Evolutionary conservation across 2,888 invertebrate species (phyloP), one percentile per base, ranked within the genome.

Genomic region (Dromius quadrimaculatus): DNA sequence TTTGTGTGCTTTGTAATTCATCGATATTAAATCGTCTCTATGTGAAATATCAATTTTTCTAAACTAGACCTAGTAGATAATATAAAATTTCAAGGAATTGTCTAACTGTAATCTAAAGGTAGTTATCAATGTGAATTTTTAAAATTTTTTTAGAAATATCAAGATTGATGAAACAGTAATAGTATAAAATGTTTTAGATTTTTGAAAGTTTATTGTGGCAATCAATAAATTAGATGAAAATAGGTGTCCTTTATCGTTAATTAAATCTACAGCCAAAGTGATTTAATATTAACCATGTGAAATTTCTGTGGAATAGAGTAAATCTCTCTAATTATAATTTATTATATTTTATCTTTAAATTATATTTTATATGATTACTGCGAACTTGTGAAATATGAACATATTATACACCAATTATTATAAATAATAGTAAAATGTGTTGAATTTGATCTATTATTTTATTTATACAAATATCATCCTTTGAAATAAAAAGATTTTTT

Each of bases 41-140:
- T 43, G 43, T 63, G 43, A 45, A 45, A 54, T 66, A 66, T 66
- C 64, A 64, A 64, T 36, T 64, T 64, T 61, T 61, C 34, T 61
- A 61, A 34, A 38, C 15, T 61, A 61, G 34, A 47, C 15, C 1
- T 61, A 65, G 50, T 66, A 66, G 41, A 22, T 36, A 57, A 54
- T 54, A 34, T 19, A 66, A 66, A 36, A 54, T 57, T 66, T 66
- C 54, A 57, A 66, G 66, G 66, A 66, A 66, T 66, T 66, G 66
- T 66, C 57, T 66, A 66, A 54, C 28, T 41, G 41, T 64, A 64
- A 64, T 43, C 11, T 64, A 47, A 20, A 47, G 28, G 1, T 63
- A 63, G 63, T 45, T 45, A 45, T 43, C 43, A 63, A 15, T 63
- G 63, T 43, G 34, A 45, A 63, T 43, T 32, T 63, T 63, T 38